phyloP scores from a whole-genome alignment of 2,888 invertebrate genomes.

The Pristionchus maxplancki region DNA sequence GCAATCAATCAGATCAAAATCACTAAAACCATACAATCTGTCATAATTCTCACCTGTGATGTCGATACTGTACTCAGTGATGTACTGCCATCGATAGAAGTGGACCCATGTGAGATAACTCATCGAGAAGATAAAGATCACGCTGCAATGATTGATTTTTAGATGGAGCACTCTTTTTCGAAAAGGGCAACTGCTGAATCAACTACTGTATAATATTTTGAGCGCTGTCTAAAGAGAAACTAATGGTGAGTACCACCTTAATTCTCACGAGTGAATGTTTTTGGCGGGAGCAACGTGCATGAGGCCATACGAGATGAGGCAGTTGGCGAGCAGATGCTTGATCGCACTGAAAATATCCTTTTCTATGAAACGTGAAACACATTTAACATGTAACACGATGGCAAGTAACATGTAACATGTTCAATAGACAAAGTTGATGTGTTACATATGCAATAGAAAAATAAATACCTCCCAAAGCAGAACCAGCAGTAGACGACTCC shows the following conservation, averaged over 20 bases:
- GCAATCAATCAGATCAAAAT: too few relatives aligned
- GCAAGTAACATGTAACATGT: too few relatives aligned
- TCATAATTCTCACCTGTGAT: conserved; percentile 93
- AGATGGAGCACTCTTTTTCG: too few relatives aligned
- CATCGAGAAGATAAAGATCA: conserved; percentile 88
- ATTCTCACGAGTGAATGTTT: conserved; percentile 70
- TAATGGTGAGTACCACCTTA: background rate
- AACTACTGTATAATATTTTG: too few relatives aligned
- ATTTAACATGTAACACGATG: too few relatives aligned
- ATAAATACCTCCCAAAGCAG: background rate
- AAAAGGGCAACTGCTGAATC: too few relatives aligned
- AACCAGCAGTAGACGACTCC: background rate
- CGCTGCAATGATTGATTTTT: too few relatives aligned
- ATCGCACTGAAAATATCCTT: conserved; percentile 64
- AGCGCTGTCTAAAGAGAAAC: too few relatives aligned
- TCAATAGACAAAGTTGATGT: too few relatives aligned
- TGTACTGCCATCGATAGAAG: conserved; percentile 88
- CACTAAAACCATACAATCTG: too few relatives aligned
- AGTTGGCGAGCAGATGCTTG: conserved; percentile 71
- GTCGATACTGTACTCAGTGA: conserved; percentile 90
- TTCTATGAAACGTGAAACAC: too few relatives aligned
- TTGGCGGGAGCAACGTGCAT: conserved; percentile 68
- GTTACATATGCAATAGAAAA: too few relatives aligned
- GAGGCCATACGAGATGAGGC: conserved; percentile 67
- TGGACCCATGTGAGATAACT: conserved; percentile 91